A percentile compares a stretch with the other conserved stretches of the same genome.
phyloP scores from a whole-genome alignment of 2,113 vertebrate species.

The Varanus komodoensis region DNA sequence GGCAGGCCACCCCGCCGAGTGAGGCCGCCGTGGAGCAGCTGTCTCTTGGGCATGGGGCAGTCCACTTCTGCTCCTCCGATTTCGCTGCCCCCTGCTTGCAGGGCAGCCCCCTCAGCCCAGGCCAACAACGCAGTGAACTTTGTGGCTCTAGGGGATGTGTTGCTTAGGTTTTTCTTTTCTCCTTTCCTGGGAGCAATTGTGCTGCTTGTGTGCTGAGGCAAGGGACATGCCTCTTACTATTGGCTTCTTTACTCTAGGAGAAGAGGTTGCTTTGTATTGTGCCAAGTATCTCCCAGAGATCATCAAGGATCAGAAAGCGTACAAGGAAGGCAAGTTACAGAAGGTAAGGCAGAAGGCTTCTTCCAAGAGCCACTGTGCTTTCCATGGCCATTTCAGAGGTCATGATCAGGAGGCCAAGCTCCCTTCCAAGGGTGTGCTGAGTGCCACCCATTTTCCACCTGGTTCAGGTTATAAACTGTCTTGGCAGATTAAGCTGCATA shows the following conservation, averaged over 20 bases:
- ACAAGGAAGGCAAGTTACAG: conserved; percentile 96
- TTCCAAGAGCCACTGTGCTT: neutral
- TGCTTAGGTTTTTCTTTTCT: neutral
- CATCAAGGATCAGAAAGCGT: conserved; percentile 96
- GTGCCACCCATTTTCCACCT: neutral
- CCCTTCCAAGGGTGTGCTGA: neutral
- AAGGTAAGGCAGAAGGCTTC: conserved; percentile 82
- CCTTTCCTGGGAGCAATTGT: neutral
- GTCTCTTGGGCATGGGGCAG: too few species aligned
- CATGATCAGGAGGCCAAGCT: too few species aligned
- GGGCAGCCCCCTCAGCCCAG: too few species aligned
- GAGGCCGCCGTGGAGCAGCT: too few species aligned
- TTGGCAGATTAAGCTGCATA: neutral
- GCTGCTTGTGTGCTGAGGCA: neutral
- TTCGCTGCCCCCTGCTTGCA: too few species aligned
- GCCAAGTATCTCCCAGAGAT: conserved; percentile 97
- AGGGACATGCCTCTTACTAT: conserved; percentile 13
- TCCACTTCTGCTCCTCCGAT: too few species aligned
- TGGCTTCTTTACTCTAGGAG: conserved; percentile 81
- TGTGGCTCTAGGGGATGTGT: too few species aligned
- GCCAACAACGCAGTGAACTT: too few species aligned
- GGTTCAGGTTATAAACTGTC: neutral
- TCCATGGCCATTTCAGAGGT: neutral
- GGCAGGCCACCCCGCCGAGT: too few species aligned
- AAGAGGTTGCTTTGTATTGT: conserved; percentile 97